Conservation (phyloP, 2,113 vertebrate genomes). For the Archocentrus centrarchus region DNA sequence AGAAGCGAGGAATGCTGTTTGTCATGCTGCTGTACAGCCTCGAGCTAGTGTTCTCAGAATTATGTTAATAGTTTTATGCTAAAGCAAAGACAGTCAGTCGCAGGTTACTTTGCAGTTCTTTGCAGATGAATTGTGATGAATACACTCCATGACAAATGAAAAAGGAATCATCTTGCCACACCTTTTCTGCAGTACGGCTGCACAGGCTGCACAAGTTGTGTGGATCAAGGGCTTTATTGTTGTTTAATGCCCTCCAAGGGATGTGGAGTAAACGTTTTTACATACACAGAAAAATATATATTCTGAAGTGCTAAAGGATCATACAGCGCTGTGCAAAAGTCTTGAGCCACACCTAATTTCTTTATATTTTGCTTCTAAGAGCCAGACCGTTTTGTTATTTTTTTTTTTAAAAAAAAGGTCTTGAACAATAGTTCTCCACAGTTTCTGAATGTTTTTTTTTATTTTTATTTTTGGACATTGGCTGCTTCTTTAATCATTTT, state of each 20-base stretch:
- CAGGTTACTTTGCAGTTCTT: slow-evolving; percentile 30
- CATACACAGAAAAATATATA: not conserved
- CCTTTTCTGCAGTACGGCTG: not conserved
- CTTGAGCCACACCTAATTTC: not conserved
- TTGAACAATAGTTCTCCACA: not conserved
- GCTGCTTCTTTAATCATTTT: not conserved
- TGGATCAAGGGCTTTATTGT: not conserved
- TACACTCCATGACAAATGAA: slow-evolving; percentile 4
- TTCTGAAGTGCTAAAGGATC: not conserved
- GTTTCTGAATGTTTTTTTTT: not conserved
- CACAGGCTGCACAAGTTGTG: not conserved
- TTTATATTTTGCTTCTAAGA: not conserved
- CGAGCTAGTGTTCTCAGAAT: slow-evolving; percentile 19
- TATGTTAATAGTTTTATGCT: slow-evolving; percentile 34
- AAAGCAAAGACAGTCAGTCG: slow-evolving; percentile 29
- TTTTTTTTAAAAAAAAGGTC: not conserved
- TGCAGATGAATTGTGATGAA: slow-evolving; percentile 1
- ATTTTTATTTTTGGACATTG: not conserved
- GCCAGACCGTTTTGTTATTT: not conserved
- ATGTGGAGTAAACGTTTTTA: not conserved
- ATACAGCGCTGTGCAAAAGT: no score
- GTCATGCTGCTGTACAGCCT: slow-evolving; percentile 39
- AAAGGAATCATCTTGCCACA: slow-evolving; percentile 3
- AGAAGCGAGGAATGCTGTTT: slow-evolving; percentile 28
- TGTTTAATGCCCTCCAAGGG: not conserved